phyloP scores from a whole-genome alignment of 2,888 invertebrate species.

The Serrognathus titanus region DNA sequence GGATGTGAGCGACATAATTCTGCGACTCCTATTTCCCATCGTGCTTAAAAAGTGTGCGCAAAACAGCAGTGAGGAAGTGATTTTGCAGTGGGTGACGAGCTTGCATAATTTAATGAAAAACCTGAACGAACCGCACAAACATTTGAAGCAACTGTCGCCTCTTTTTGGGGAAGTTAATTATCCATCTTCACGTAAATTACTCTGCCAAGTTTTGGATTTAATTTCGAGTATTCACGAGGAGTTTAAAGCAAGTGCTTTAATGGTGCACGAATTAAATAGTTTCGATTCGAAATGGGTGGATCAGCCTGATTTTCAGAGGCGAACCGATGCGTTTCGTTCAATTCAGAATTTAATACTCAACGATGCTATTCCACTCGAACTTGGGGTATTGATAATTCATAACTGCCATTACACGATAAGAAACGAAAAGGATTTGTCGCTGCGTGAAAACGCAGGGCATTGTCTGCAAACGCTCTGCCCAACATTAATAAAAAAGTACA shows the following conservation, averaged over 20 bases:
- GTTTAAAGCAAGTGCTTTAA: slow-evolving; percentile 49
- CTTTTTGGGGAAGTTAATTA: slow-evolving; percentile 67
- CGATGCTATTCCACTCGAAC: slow-evolving; percentile 57
- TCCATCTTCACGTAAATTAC: slow-evolving; percentile 64
- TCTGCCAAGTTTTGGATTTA: slow-evolving; percentile 61
- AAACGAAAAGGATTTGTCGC: slow-evolving; percentile 77
- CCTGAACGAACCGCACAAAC: slow-evolving; percentile 61
- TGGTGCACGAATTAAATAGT: slow-evolving; percentile 74
- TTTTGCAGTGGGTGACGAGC: slow-evolving; percentile 68
- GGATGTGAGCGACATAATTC: slow-evolving; percentile 64
- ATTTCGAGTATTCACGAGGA: slow-evolving; percentile 53
- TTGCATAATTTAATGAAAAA: slow-evolving; percentile 71
- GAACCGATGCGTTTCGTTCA: slow-evolving; percentile 73
- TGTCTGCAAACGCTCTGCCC: slow-evolving; percentile 70
- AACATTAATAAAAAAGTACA: slow-evolving; percentile 57
- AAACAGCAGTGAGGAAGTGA: slow-evolving; percentile 64
- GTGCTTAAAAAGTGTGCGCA: slow-evolving; percentile 61
- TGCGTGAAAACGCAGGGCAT: slow-evolving; percentile 73
- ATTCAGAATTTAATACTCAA: slow-evolving; percentile 58
- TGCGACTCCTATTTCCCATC: slow-evolving; percentile 70
- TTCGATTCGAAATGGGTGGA: slow-evolving; percentile 87
- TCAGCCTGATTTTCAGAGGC: slow-evolving; percentile 84
- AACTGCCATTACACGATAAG: slow-evolving; percentile 78
- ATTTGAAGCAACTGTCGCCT: slow-evolving; percentile 68
- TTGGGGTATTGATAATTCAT: slow-evolving; percentile 72